phyloP scores from a whole-genome alignment of 2,888 invertebrate genomes.

The Drosophila sordidula region DNA sequence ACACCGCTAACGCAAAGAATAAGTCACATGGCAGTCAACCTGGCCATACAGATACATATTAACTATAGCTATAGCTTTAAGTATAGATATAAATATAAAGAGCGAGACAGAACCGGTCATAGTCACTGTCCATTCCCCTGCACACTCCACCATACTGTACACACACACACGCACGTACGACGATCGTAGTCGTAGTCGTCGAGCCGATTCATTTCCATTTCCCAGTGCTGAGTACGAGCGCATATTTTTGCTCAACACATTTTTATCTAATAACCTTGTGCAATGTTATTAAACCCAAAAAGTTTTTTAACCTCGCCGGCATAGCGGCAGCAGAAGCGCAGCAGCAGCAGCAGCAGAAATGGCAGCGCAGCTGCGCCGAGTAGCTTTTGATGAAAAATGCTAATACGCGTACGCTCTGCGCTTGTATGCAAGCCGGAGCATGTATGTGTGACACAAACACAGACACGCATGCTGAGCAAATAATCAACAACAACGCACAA shows the following conservation, averaged over 20 bases:
- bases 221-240: conserved; percentile 37
- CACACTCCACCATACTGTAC: conserved; percentile 1
- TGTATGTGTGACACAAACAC: conserved; percentile 6
- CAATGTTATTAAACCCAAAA: conserved; percentile 85
- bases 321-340: conserved; percentile 45
- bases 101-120: conserved; percentile 45
- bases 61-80: conserved; percentile 19
- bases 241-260: conserved; percentile 69
- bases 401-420: conserved; percentile 61
- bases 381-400: conserved; percentile 69
- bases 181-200: conserved; percentile 34
- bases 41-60: conserved; percentile 15
- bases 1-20: conserved; percentile 15
- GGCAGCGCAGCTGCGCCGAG: conserved; percentile 42
- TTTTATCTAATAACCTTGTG: conserved; percentile 85
- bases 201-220: conserved; percentile 54
- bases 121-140: conserved; percentile 33
- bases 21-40: conserved; percentile 43
- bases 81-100: conserved; percentile 9
- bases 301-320: conserved; percentile 84
- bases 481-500: conserved; percentile 61
- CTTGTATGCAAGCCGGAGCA: conserved; percentile 22
- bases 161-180: conserved; percentile 2
- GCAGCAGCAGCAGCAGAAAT: conserved; percentile 39
- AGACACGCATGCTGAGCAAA: conserved; percentile 34